Base-by-base conservation (phyloP, 2,888 invertebrate species). In the Protodeltote pygarga region DNA sequence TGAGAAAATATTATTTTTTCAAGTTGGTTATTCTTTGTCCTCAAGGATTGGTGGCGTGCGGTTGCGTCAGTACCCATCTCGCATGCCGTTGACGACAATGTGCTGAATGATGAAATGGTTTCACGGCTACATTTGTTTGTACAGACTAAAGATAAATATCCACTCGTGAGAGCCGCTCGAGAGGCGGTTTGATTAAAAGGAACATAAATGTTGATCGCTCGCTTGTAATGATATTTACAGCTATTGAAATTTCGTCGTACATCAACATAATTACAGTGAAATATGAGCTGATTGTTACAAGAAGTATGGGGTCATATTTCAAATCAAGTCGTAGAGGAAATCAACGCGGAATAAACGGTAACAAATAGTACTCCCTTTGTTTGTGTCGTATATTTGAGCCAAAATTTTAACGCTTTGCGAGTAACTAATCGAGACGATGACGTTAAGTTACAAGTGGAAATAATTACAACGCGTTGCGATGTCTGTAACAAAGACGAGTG, bases 21-120 rank as follows among this genome's bases (percentile, higher is more conserved):
- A 59, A 53, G 55, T 59, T 72, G 38, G 33, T 62, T 71, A 71
- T 70, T 77, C 81, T 83, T 82, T 82, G 80, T 77, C 68, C 60
- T 57, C 48, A 53, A 59, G 46, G 60, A 66, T 35, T 62, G 61
- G 53, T 59, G 57, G 71, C 51, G 50, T 45, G 40, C 24, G 34
- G 65, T 83, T 82, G 73, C 83, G 80, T 83, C 80, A 83, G 58
- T 73, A 58, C 57, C 63, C 61, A 68, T 66, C 66, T 63, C 50
- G 55, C 57, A 65, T 67, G 67, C 68, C 66, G 58, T 60, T 63
- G 75, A 73, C 71, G 79, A 78, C 75, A 65, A 79, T 75, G 81
- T 78, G 84, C 72, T 70, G 85, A 88, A 79, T 86, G 87, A 88
- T 81, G 85, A 83, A 86, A 87, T 81, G 75, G 75, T 78, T 85